Evolutionary conservation across 2,113 vertebrate genomes (phyloP), one percentile per base, ranked within the genome.

Genomic region (Brienomyrus longianalis): DNA sequence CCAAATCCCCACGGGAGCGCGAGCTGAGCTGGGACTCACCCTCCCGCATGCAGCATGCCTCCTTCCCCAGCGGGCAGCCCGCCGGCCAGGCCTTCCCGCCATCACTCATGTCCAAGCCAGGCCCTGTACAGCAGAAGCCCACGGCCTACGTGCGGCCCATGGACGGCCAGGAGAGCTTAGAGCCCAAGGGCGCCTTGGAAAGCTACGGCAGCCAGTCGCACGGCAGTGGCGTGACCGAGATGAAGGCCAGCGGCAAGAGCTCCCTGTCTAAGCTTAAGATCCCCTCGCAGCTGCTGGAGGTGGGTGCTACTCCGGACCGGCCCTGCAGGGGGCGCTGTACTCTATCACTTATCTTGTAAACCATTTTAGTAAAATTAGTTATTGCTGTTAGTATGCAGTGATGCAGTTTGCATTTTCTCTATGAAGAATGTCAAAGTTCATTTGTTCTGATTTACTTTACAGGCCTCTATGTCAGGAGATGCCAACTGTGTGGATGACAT

Each of bases 401-500:
- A 85, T n/a, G 4, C 23, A n/a, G 17, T 50, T 50, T 50, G 83
- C 45, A 5, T 85, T 50, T 80, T 77, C 1, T 80, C 74, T 80
- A 2, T 43, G 74, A 43, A 17, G 39, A 77, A 74, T 35, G 70
- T 35, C n/a, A 70, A 39, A 39, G 74, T 9, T 31, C 0, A 23
- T 45, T 56, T 59, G 27, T 47, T 59, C 5, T 39, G 3, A 83
- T 91, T 95, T 11, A 90, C 54, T 92, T 91, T 91, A n/a, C 92
- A 99, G 98, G 98, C 97, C 89, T 96, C 98, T 70, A 96, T 96
- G 90, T 96, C 97, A 2, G 97, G 98, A 90, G 98, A 99, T 85
- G 97, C 97, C 88, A 99, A 97, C 96, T 99, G 98, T 91, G 98
- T 99, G 59, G 98, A 99, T 94, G 98, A 99, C 94, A 99, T 99